Conservation (phyloP, 2,888 invertebrate genomes). For the Auanema freiburgensis region DNA sequence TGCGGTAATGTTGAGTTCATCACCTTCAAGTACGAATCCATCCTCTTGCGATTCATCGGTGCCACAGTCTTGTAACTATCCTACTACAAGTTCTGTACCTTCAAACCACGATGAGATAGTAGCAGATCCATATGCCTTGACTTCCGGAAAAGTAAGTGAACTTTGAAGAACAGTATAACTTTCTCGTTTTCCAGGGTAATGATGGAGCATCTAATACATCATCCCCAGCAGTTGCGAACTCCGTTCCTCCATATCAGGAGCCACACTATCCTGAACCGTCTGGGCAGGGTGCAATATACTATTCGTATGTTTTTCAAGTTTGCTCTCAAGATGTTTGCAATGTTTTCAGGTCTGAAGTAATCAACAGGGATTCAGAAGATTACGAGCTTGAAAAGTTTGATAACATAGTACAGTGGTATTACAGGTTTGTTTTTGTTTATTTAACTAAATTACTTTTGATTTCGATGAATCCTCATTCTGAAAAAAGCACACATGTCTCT, state of each 20-base stretch:
- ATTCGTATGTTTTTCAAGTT: conserved; percentile 17
- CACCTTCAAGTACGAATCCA: conserved; percentile 18
- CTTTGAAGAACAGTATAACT: background rate
- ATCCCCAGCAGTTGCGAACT: conserved; percentile 17
- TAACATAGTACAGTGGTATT: conserved; percentile 15
- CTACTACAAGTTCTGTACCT: background rate
- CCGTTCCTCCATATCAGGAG: conserved; percentile 12
- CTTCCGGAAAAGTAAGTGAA: conserved; percentile 1
- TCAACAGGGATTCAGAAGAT: conserved; percentile 17
- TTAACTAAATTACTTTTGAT: background rate
- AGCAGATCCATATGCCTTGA: background rate
- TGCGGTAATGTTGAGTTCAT: background rate
- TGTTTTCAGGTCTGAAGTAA: conserved; percentile 12
- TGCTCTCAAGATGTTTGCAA: background rate
- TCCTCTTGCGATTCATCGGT: conserved; percentile 18
- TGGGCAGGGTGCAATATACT: conserved; percentile 6
- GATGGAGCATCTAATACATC: background rate
- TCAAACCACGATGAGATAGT: background rate
- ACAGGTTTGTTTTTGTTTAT: conserved; percentile 2
- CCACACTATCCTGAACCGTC: conserved; percentile 17
- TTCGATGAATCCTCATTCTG: background rate
- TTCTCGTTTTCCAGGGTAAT: too few species aligned
- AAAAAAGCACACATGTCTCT: background rate
- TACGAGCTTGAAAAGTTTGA: conserved; percentile 15
- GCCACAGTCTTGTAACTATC: too few species aligned